Evolutionary conservation across 2,888 invertebrate species (phyloP), one percentile per base, ranked within the genome.

Genomic region (Chymomyza caudatula): DNA sequence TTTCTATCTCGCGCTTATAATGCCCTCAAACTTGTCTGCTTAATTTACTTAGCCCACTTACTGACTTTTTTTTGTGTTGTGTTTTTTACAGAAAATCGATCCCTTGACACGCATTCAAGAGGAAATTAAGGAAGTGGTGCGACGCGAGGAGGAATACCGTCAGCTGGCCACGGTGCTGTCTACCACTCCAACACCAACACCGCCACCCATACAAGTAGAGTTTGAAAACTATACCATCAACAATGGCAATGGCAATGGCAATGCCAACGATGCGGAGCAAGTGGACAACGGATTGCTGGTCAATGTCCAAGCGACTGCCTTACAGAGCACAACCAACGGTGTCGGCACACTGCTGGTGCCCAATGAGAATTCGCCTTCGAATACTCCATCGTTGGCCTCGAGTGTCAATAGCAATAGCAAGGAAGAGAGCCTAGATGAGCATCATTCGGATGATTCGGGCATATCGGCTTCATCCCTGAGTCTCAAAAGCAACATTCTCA

Each of bases 61-160:
- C 29, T 11, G 29, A 37, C 8, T 25, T 58, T 44, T 6, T 58
- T 49, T 47, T 25, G n/a, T 49, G 13, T 47, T 49, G 23, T 52
- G 37, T 43, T 53, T 22, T 43, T 43, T 53, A 20, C 19, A 47
- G 89, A 93, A 93, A 90, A 93, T 94, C 88, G 94, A 94, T 91
- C 95, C 95, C 73, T 92, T 95, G 85, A 93, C 93, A 86, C 93
- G 96, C 89, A 96, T 97, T 89, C 97, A 97, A 91, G 93, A 94
- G 87, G 97, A 97, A 92, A 96, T 97, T 84, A 94, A 95, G 85
- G 95, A 96, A 91, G 96, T 96, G 67, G 94, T 94, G 60, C 94
- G 95, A 86, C 92, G 96, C 74, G 97, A 97, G 90, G 93, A 94
- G 86, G 96, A 96, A 87, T 93, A 97, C 91, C 78, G 92, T 90